Percentiles rank a stretch among this genome's conserved stretches.
phyloP scores from a whole-genome alignment of 2,888 invertebrate species.

The Oxyteleia sp. region DNA sequence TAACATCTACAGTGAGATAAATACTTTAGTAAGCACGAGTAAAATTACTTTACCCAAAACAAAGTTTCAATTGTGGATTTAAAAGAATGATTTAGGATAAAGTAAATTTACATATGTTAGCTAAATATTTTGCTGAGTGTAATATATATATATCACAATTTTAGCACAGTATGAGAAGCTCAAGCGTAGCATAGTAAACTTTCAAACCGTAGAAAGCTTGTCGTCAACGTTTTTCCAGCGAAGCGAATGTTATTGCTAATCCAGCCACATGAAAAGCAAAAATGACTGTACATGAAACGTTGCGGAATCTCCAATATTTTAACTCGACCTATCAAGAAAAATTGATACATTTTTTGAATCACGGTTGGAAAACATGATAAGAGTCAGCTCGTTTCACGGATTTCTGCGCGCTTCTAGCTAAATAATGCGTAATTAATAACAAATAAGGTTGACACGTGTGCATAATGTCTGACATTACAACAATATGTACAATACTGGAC shows the following conservation, averaged over 20 bases:
- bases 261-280: slow-evolving; percentile 37
- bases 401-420: neutral
- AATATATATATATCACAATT: slow-evolving; percentile 59
- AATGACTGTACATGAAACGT: slow-evolving; percentile 41
- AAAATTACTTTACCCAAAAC: too few species aligned
- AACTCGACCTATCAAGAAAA: slow-evolving; percentile 31
- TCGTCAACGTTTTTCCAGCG: slow-evolving; percentile 38
- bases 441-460: neutral
- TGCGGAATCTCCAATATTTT: slow-evolving; percentile 22
- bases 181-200: slow-evolving; percentile 46
- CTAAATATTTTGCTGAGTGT: too few species aligned
- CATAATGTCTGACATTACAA: slow-evolving; percentile 10
- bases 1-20: too few species aligned
- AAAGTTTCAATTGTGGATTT: too few species aligned
- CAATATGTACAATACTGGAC: slow-evolving; percentile 28
- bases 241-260: slow-evolving; percentile 47
- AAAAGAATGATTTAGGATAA: too few species aligned
- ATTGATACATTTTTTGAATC: slow-evolving; percentile 49
- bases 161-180: slow-evolving; percentile 60
- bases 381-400: slow-evolving; percentile 21
- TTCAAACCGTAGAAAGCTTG: slow-evolving; percentile 53
- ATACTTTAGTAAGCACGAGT: too few species aligned
- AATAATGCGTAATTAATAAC: slow-evolving; percentile 24
- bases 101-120: too few species aligned
- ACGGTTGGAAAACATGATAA: neutral